These are phyloP conservation scores for Orbicella faveolata DNA, from an alignment of 64 coral and sea anemone genomes.

Conservation along the genomic window DNA sequence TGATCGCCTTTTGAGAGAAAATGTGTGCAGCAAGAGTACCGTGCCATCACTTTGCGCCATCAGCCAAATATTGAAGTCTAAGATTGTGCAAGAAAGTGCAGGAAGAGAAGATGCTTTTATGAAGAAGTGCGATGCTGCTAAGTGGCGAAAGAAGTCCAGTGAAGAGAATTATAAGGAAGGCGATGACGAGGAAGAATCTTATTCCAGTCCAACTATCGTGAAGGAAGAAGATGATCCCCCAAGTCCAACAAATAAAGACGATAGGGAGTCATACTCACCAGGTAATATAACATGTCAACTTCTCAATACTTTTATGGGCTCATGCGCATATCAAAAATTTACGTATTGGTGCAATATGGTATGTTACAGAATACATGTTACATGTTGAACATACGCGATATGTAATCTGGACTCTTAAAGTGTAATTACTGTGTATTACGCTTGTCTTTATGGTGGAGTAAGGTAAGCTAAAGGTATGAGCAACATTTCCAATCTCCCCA, in stretches of 20 bases:
- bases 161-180: not conserved
- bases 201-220: not conserved
- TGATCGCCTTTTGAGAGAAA: slow-evolving; percentile 51
- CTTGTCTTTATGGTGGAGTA: too few relatives aligned
- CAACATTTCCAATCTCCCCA: too few relatives aligned
- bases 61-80: slow-evolving; percentile 61
- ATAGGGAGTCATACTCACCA: slow-evolving; percentile 29
- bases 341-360: too few relatives aligned
- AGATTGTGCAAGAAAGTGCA: slow-evolving; percentile 38
- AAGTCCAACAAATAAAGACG: slow-evolving; percentile 13
- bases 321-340: not conserved
- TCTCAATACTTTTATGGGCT: not conserved
- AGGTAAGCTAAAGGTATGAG: too few relatives aligned
- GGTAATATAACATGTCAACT: not conserved
- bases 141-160: slow-evolving; percentile 32
- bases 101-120: slow-evolving; percentile 8
- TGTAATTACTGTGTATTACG: too few relatives aligned
- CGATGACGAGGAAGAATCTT: not conserved
- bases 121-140: slow-evolving; percentile 33
- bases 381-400: too few relatives aligned
- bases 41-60: slow-evolving; percentile 63
- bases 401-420: too few relatives aligned
- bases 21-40: slow-evolving; percentile 43
- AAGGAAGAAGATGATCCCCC: slow-evolving; percentile 38
- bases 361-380: too few relatives aligned